Base-by-base conservation (phyloP, 2,797 vertebrate species). In the Liparis tanakae region DNA sequence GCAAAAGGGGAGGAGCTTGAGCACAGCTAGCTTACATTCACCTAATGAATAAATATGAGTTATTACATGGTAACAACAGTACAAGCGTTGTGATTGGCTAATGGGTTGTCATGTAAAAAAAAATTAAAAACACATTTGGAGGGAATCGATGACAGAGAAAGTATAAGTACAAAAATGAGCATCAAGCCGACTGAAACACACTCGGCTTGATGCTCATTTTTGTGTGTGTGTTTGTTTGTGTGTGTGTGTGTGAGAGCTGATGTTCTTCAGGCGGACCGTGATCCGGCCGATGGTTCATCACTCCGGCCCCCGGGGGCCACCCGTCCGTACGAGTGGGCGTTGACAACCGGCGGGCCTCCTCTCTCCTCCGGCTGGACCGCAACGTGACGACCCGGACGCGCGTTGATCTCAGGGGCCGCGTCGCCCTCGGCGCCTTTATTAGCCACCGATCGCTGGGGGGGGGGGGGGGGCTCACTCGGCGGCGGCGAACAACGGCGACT, bases 291-390 rank as follows among this genome's bases (percentile, higher is more conserved):
- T 44, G 86, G 82, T 85, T 89, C 73, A 85, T 90, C 84, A 80
- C 76, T 83, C 61, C 57, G n/a, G 87, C 84, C 87, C 72, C 25
- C 25, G 25, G 65, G 34, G 81, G 92, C 89, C 64, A 80, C 85
- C 78, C 72, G 20, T 85, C 78, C 70, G 20, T 77, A 25, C 79
- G 74, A 90, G 87, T 78, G 74, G 63, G 54, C 56, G 81, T 63
- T 76, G 43, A 92, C 89, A 94, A 92, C 87, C 13, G 91, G 81
- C 79, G 91, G 88, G 82, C 90, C 88, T 89, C 81, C 68, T 93
- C 93, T 90, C 80, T 78, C 79, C 80, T 59, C 68, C 51, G 58
- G 67, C 71, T 56, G 81, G 85, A 91, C 87, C 82, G 88, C 86
- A 89, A 90, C 75, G 74, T 69, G 90, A 78, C 46, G 59, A 73